Evolutionary conservation across 2,888 invertebrate genomes (phyloP).

Genomic region (Desoria tigrina): DNA sequence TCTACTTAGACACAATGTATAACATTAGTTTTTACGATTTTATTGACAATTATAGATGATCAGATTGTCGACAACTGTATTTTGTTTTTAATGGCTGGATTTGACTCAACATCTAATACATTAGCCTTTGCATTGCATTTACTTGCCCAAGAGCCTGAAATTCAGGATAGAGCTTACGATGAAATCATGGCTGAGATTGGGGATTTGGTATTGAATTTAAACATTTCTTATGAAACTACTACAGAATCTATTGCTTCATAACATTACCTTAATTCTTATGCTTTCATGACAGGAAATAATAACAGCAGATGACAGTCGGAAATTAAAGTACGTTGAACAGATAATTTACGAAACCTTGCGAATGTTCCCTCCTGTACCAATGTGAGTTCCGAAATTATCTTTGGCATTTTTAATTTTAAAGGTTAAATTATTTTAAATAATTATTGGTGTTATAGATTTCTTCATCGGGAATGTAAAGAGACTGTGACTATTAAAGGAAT

Average conservation of each 20-base stretch:
- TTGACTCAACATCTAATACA: slow-evolving; percentile 52
- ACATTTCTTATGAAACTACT: background rate
- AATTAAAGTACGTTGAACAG: slow-evolving; percentile 48
- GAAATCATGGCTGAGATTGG: slow-evolving; percentile 52
- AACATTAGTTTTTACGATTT: background rate
- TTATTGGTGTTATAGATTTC: slow-evolving; percentile 48
- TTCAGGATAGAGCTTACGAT: slow-evolving; percentile 50
- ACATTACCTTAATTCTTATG: slow-evolving; percentile 2
- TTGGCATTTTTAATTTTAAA: slow-evolving; percentile 8
- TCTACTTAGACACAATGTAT: too few relatives aligned
- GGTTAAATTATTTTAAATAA: background rate
- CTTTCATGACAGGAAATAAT: slow-evolving; percentile 42
- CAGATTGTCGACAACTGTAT: slow-evolving; percentile 51
- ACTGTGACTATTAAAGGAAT: slow-evolving; percentile 51
- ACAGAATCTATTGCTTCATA: too few relatives aligned
- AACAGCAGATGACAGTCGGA: slow-evolving; percentile 48
- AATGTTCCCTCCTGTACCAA: slow-evolving; percentile 50
- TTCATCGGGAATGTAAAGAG: slow-evolving; percentile 51
- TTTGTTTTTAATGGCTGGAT: slow-evolving; percentile 51
- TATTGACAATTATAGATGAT: slow-evolving; percentile 35
- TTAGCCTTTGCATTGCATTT: slow-evolving; percentile 52
- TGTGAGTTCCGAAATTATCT: slow-evolving; percentile 36
- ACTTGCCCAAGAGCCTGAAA: slow-evolving; percentile 49
- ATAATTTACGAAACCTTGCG: slow-evolving; percentile 51
- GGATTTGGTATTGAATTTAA: slow-evolving; percentile 40